Evolutionary conservation across 2,888 invertebrate genomes (phyloP).

Genomic region (Prosapia bicincta): DNA sequence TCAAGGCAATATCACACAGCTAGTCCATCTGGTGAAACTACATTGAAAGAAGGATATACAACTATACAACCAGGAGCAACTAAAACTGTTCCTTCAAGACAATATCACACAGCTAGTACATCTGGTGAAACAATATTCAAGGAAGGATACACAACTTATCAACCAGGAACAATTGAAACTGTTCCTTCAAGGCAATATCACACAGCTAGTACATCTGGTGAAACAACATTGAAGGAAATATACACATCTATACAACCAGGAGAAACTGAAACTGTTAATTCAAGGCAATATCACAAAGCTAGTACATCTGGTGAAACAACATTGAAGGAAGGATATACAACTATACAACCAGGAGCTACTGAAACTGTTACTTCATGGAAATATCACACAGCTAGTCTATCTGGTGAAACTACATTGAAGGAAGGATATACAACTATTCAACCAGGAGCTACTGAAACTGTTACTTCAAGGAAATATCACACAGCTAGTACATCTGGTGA

Average conservation of each 20-base stretch:
- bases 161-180: not conserved
- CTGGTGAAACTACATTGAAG: too few species aligned
- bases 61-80: not conserved
- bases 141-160: not conserved
- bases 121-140: not conserved
- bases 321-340: too few species aligned
- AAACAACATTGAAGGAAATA: constrained; percentile 7
- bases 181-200: not conserved
- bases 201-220: not conserved
- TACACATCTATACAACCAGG: not conserved
- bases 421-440: too few species aligned
- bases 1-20: not conserved
- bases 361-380: too few species aligned
- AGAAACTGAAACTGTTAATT: not conserved
- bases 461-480: too few species aligned
- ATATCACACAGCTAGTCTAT: too few species aligned
- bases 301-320: too few species aligned
- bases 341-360: not conserved
- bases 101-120: not conserved
- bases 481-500: too few species aligned
- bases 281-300: too few species aligned
- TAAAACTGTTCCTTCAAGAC: not conserved
- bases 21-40: not conserved
- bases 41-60: not conserved
- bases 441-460: too few species aligned